Percentiles rank a stretch among this genome's conserved stretches.
Evolutionary conservation across 92 coral and sea anemone species (phyloP).

Genomic region (Epizoanthus illoricatus): DNA sequence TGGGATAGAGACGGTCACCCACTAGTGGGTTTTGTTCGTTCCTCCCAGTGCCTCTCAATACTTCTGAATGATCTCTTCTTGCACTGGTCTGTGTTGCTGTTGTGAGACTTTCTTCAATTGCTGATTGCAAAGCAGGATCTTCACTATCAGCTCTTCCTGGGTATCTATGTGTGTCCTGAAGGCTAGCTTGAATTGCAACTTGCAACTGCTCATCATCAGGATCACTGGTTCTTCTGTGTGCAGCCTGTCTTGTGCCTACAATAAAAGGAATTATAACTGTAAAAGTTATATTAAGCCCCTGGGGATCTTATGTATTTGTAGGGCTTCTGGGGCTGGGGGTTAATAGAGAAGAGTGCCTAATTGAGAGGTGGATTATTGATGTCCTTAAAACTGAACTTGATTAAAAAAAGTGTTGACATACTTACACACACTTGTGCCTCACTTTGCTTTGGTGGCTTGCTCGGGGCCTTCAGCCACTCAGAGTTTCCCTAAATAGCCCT

Average conservation of each 20-base stretch:
- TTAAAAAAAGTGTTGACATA: too few relatives aligned
- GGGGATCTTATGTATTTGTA: too few relatives aligned
- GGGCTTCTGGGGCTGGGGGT: too few relatives aligned
- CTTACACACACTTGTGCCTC: too few relatives aligned
- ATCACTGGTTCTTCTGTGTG: not conserved
- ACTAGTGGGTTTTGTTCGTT: conserved; percentile 35
- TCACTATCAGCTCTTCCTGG: conserved; percentile 44
- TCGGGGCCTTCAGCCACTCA: too few relatives aligned
- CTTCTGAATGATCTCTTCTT: conserved; percentile 28
- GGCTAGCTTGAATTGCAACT: conserved; percentile 91
- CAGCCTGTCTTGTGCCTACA: conserved; percentile 10
- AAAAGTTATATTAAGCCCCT: too few relatives aligned
- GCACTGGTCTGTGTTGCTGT: conserved; percentile 32
- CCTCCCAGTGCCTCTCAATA: not conserved
- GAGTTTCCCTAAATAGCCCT: too few relatives aligned
- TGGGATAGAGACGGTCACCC: conserved; percentile 59
- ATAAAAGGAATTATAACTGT: not conserved
- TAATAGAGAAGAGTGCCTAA: too few relatives aligned
- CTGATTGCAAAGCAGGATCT: conserved; percentile 76
- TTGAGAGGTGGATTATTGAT: too few relatives aligned
- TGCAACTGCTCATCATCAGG: conserved; percentile 74
- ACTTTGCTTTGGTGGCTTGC: too few relatives aligned
- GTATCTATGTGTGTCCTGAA: conserved; percentile 67
- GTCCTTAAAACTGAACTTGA: too few relatives aligned
- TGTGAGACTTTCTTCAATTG: conserved; percentile 62